Evolutionary conservation across 2,113 vertebrate species (phyloP), one percentile per base, ranked within the genome.

Genomic region (Cercopithecus mona): DNA sequence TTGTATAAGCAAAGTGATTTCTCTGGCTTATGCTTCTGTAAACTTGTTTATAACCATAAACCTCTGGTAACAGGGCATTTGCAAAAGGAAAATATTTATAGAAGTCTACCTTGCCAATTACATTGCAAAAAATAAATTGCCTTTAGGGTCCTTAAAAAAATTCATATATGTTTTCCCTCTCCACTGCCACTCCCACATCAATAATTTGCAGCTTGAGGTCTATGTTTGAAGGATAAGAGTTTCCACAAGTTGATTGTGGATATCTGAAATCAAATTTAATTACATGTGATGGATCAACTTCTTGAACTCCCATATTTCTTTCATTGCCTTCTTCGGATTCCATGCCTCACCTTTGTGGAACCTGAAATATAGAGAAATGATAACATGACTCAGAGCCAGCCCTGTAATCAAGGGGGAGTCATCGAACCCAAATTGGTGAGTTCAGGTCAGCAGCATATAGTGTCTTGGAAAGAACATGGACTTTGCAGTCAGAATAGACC

Each of bases 31-130:
- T 43, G 40, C 4, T 50, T 38, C 85, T 72, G 8, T 87, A n/a
- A n/a, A 96, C 84, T 68, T 52, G 79, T 61, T 88, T 91, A 91
- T 61, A 79, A 87, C 43, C 32, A 45, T 20, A 88, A 88, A 64
- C 9, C 12, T 97, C 23, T 45, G 16, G 40, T 89, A 68, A 73
- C 13, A 40, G 6, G 18, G 73, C 23, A 64, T 88, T 96, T 94
- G 40, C 68, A 80, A 45, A 75, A 93, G 38, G 23, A 12, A 79
- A 70, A 92, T 64, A 76, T 70, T 43, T 97, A 66, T 55, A 80
- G 20, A 50, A 52, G 72, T 72, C 27, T 83, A 30, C 32, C 70
- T 83, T 93, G 75, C 14, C 68, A 85, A 66, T 84, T 89, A 50
- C 3, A 43, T 8, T 35, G 8, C 12, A 59, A 68, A 86, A 76